These are phyloP conservation scores for Eupithecia inturbata DNA, from an alignment of 2,888 invertebrate species.

Conservation along the genomic window DNA sequence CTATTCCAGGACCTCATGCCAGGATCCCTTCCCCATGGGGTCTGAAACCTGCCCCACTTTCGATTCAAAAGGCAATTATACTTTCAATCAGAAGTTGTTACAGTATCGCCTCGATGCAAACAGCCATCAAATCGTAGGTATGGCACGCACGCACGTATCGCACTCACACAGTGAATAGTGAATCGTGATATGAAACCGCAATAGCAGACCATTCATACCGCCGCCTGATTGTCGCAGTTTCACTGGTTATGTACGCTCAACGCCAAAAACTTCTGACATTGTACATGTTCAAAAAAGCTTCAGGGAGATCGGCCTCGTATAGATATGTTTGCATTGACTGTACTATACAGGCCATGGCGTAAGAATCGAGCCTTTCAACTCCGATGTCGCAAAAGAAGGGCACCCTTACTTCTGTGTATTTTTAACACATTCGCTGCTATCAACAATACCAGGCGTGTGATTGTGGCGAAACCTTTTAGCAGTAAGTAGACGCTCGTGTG, in stretches of 20 bases:
- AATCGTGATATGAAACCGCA: constrained; percentile 3
- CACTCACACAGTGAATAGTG: not conserved
- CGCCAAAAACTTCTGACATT: not conserved
- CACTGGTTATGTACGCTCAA: not conserved
- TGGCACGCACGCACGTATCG: not conserved
- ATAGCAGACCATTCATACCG: not conserved
- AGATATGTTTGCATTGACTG: not conserved
- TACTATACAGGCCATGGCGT: not conserved
- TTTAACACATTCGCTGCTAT: not conserved
- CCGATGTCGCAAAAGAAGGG: not conserved
- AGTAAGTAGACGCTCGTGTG: not conserved
- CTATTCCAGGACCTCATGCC: not conserved
- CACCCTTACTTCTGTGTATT: no score
- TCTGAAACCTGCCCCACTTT: not conserved
- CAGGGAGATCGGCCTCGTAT: not conserved
- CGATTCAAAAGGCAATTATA: not conserved
- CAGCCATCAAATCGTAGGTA: not conserved
- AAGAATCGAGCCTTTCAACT: no score
- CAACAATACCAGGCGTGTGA: not conserved
- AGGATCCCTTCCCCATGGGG: not conserved
- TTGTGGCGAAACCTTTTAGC: no score
- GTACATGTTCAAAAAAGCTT: no score
- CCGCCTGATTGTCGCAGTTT: not conserved
- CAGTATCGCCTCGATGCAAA: not conserved
- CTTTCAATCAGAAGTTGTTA: not conserved